These are phyloP conservation scores for Leptinotarsa rubiginosa DNA, from an alignment of 2,888 invertebrate species.

Conservation along the genomic window DNA sequence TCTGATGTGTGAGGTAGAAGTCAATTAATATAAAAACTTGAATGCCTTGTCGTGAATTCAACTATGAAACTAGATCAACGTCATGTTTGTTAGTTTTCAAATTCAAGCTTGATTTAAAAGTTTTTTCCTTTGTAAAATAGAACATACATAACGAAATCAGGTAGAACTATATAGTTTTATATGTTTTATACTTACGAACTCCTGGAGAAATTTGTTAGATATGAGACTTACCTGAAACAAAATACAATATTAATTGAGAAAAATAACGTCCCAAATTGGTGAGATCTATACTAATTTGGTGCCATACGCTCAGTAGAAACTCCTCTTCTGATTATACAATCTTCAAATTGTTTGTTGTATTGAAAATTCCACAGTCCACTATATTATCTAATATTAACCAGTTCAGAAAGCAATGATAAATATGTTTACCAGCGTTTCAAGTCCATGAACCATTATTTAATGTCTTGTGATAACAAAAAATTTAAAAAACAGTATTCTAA, in stretches of 20 bases:
- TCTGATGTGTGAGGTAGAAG: too few relatives aligned
- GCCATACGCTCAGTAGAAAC: neutral
- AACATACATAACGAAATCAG: too few relatives aligned
- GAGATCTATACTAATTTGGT: too few relatives aligned
- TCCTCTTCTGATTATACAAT: neutral
- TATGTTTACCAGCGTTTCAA: neutral
- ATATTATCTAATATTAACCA: neutral
- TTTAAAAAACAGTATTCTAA: neutral
- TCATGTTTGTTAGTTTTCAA: too few relatives aligned
- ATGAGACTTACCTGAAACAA: neutral
- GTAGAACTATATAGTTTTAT: too few relatives aligned
- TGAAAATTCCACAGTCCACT: neutral
- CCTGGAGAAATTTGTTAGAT: neutral
- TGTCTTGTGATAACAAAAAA: conserved; percentile 1
- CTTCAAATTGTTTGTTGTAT: neutral
- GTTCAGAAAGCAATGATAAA: conserved; percentile 4
- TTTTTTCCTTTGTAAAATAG: too few relatives aligned
- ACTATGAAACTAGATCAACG: too few relatives aligned
- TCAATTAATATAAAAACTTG: too few relatives aligned
- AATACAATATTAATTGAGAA: neutral
- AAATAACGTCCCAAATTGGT: neutral
- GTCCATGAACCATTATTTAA: conserved; percentile 3
- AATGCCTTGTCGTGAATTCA: too few relatives aligned
- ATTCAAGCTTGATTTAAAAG: too few relatives aligned
- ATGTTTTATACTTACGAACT: neutral